Conservation (phyloP, 35 echinoderm and acorn worm species). For the Apostichopus japonicus region DNA sequence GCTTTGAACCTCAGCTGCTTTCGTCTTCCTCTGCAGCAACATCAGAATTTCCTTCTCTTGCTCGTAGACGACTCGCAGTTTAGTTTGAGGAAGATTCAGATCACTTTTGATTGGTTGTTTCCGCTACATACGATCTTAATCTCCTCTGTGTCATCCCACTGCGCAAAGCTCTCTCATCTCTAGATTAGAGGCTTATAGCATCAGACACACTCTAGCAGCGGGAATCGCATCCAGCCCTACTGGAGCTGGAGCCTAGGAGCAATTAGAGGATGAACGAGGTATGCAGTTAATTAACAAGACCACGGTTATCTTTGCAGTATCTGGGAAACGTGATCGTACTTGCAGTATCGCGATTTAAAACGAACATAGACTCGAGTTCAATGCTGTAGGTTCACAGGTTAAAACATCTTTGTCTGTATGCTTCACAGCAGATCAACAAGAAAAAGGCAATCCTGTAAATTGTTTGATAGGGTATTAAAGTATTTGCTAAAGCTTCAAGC, state of each 20-base stretch:
- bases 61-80: background rate
- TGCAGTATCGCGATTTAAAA: too few relatives aligned
- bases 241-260: conserved; percentile 7
- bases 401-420: too few relatives aligned
- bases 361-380: too few relatives aligned
- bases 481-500: too few relatives aligned
- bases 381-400: too few relatives aligned
- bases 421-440: too few relatives aligned
- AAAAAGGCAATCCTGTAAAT: too few relatives aligned
- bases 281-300: conserved; percentile 8
- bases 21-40: background rate
- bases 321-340: background rate
- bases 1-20: background rate
- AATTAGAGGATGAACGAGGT: background rate
- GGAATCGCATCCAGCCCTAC: background rate
- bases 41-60: background rate
- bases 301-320: background rate
- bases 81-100: background rate
- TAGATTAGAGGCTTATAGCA: background rate
- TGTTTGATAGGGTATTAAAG: too few relatives aligned
- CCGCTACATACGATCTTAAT: background rate
- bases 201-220: conserved; percentile 20
- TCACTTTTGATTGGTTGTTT: conserved; percentile 12
- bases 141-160: conserved; percentile 4
- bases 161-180: background rate